Evolutionary conservation across 2,113 vertebrate genomes (phyloP), one percentile per base, ranked within the genome.

Genomic region (Prunella fulvescens): DNA sequence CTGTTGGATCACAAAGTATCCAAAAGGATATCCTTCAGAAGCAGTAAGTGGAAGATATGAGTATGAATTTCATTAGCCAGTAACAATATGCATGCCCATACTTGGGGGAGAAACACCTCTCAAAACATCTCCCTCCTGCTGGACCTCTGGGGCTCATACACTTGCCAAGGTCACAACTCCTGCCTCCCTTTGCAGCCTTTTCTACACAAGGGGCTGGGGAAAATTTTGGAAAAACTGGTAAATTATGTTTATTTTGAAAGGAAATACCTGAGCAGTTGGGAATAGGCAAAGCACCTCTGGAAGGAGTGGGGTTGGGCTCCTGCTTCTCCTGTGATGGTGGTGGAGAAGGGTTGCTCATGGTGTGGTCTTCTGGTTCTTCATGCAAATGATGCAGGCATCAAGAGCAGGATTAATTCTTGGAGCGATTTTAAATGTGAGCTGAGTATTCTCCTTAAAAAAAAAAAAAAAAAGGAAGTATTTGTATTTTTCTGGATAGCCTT

Each of bases 51-150:
- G 71, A 71, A 97, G 83, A 77, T 81, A 65, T 88, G 72, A 7
- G 65, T 78, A 83, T 51, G 51, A 82, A 96, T 96, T 90, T 93
- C 58, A 95, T 97, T 97, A 97, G 53, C 58, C 7, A 37, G 33
- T 93, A 95, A 82, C 65, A 91, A 44, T 91, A 84, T 96, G 84
- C 23, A 7, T 73, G 25, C 66, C 85, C 37, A 57, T 42, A n/a
- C 22, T 14, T 67, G 25, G 35, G 57, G 48, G 25, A 47, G 50
- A 77, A 93, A 45, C 39, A 65, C 40, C 60, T 47, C 83, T 95
- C 79, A 57, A 93, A 96, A 89, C 54, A 40, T 33, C 13, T 82
- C 37, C 28, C 80, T 54, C 78, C 54, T 70, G 33, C 23, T 73
- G 61, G 13, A 66, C 48, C 29, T 54, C 45, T 10, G 69, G 76